A percentile compares a stretch with the other conserved stretches of the same genome.
phyloP scores from a whole-genome alignment of 2,797 vertebrate species.

The Paratrypauchen microcephalus region DNA sequence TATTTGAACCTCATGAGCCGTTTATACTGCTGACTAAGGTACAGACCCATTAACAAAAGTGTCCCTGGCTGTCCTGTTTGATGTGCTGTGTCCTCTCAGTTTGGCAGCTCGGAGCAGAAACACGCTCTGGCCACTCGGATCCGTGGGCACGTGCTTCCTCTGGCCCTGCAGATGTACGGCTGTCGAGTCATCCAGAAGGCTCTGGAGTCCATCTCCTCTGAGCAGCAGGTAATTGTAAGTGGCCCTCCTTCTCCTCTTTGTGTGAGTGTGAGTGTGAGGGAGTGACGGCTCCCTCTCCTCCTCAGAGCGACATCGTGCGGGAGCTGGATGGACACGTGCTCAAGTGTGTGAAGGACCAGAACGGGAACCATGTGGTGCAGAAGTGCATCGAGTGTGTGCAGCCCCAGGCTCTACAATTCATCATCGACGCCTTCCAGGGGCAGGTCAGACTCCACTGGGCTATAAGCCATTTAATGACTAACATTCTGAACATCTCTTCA shows the following conservation, averaged over 20 bases:
- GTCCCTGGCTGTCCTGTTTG: background rate
- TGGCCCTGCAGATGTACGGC: slow-evolving; percentile 97
- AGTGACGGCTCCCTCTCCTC: background rate
- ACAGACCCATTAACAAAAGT: too few relatives aligned
- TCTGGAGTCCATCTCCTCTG: slow-evolving; percentile 94
- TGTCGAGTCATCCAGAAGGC: slow-evolving; percentile 98
- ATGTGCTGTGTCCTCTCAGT: slow-evolving; percentile 69
- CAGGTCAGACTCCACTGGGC: slow-evolving; percentile 77
- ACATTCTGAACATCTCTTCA: too few relatives aligned
- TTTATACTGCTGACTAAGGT: too few relatives aligned
- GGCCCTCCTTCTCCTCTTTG: slow-evolving; percentile 47
- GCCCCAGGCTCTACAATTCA: slow-evolving; percentile 96
- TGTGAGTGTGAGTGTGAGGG: too few relatives aligned
- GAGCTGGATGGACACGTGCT: slow-evolving; percentile 97
- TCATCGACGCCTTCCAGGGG: slow-evolving; percentile 98
- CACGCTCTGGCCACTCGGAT: slow-evolving; percentile 93
- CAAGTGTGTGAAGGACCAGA: slow-evolving; percentile 99
- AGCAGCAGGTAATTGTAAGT: slow-evolving; percentile 99
- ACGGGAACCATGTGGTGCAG: slow-evolving; percentile 98
- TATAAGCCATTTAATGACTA: too few relatives aligned
- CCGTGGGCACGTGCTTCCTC: slow-evolving; percentile 91
- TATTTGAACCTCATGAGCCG: too few relatives aligned
- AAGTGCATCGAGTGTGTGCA: slow-evolving; percentile 99
- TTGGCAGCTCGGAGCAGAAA: slow-evolving; percentile 96
- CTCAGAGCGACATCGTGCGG: slow-evolving; percentile 95